Base-by-base conservation (phyloP, 2,797 vertebrate genomes). In the Microtus californicus region DNA sequence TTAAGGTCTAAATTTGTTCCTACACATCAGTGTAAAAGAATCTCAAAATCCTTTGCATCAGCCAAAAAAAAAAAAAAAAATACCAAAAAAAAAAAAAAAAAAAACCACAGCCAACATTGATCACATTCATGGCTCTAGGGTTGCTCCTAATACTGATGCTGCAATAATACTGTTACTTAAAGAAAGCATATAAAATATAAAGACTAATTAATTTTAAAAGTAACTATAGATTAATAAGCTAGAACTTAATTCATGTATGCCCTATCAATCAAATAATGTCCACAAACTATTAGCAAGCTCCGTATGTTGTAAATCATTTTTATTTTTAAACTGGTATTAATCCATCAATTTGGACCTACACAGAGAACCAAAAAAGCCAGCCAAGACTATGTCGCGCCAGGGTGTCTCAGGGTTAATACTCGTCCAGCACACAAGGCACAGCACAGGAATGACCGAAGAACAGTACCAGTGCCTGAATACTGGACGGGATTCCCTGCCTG, bases 11-110 rank as follows among this genome's bases (percentile, higher is more conserved):
- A 95, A 93, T 97, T 78, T 97, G 77, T 98, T 93, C 71, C 12
- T 96, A 94, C 92, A 94, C 96, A 97, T 97, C 94, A 97, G 37
- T 92, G 87, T 96, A 81, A 97, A 97, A 96, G 94, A 97, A 97
- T 97, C 65, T 97, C 81, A 94, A 91, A 97, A 82, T 90, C 61
- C 51, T 96, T 71, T 87, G n/a, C 82, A 82, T 93, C 78, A 69
- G 92, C 95, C 94, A 97, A 91, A 95, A 96, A 51, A 56, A 54
- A 95, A 96, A 74, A n/a, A 15, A 80, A 34, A n/a, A n/a, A n/a
- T n/a, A n/a, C 12, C 48, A 37, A 67, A 31, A 37, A 59, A 80
- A n/a, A 59, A 9, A 19, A 43, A 48, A n/a, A 81, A 9, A 65
- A 21, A 43, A 48, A 48, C 45, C 4, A 65, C 10, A 45, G 29